Evolutionary conservation across 2,888 invertebrate genomes (phyloP).

Genomic region (Ectemnius continuus): DNA sequence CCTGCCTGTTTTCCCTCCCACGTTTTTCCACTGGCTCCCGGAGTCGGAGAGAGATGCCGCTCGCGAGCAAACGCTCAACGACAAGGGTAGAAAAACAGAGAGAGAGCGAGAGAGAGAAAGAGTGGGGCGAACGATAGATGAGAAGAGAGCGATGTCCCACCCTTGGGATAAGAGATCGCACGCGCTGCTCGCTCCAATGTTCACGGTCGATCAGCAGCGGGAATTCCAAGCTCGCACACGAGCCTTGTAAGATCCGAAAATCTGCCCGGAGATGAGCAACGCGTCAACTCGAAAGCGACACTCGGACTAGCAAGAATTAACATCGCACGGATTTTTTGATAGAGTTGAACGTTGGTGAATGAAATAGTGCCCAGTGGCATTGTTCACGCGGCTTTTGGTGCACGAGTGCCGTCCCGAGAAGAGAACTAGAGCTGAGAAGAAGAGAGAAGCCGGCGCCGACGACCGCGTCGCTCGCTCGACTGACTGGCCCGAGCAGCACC

Average conservation of each 20-base stretch:
- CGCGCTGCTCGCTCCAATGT: no score
- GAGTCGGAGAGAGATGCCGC: not conserved
- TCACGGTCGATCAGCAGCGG: not conserved
- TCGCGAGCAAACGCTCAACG: not conserved
- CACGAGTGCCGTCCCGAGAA: no score
- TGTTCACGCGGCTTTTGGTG: no score
- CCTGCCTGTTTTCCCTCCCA: conserved; percentile 8
- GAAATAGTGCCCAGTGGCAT: not conserved
- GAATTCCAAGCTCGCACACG: not conserved
- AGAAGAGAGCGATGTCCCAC: not conserved
- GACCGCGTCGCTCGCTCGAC: conserved; percentile 65
- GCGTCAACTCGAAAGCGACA: no score
- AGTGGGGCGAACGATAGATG: not conserved
- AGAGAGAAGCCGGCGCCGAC: conserved; percentile 31
- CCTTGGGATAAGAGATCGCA: not conserved
- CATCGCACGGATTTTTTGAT: no score
- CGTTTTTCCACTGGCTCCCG: not conserved
- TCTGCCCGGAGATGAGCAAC: no score
- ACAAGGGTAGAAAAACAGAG: not conserved
- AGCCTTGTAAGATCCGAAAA: not conserved
- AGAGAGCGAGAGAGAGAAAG: not conserved
- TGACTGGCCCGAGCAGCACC: conserved; percentile 50
- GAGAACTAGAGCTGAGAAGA: no score
- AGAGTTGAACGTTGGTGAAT: no score
- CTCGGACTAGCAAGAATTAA: no score